Conservation (phyloP, 2,797 vertebrate genomes). For the Acanthiza pusilla region DNA sequence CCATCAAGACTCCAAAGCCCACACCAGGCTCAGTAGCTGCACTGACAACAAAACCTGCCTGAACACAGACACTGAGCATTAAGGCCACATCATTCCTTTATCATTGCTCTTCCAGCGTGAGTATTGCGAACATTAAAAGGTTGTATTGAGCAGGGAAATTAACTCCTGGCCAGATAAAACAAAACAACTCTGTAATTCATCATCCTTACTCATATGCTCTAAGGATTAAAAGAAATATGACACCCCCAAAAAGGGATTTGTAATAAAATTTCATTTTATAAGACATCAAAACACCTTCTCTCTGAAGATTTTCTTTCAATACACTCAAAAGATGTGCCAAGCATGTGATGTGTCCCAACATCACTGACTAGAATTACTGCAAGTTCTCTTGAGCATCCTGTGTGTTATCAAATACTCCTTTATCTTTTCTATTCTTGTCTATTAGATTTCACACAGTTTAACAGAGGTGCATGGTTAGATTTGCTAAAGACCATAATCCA, state of each 20-base stretch:
- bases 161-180: neutral
- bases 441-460: neutral
- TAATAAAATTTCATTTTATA: neutral
- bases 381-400: neutral
- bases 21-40: neutral
- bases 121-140: neutral
- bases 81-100: neutral
- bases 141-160: neutral
- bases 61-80: neutral
- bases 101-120: neutral
- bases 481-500: neutral
- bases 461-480: neutral
- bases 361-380: neutral
- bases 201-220: neutral
- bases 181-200: neutral
- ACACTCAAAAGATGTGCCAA: neutral
- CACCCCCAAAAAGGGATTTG: neutral
- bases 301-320: neutral
- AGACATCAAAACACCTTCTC: neutral
- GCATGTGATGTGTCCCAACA: neutral
- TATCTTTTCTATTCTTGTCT: neutral
- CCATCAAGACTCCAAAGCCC: neutral
- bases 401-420: neutral
- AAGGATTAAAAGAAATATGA: neutral
- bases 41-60: neutral